Base-by-base conservation (phyloP, 2,888 invertebrate genomes). In the Epirrhoe tristata region DNA sequence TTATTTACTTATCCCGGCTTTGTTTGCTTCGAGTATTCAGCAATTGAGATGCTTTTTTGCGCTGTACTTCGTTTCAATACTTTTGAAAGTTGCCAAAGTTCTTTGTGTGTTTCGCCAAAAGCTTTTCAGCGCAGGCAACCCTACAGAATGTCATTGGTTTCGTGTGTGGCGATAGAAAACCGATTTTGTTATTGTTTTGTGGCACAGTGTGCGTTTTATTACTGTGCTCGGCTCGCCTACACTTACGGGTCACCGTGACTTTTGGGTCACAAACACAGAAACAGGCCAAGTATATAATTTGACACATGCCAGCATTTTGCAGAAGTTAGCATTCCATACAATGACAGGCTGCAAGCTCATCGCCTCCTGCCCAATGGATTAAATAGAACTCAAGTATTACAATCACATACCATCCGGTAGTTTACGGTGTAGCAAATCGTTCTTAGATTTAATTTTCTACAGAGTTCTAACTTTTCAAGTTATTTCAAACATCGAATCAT, bases 151-250 rank as follows among this genome's bases (percentile, higher is more conserved):
- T 48, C 48, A 48, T 48, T 16, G 14, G 48, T 16, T 16, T 48
- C 16, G 16, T 48, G 48, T 48, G 48, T 48, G 48, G 39, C 48
- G 48, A 48, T 48, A 12, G 48, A 48, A 48, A 48, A 48, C 5
- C 48, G 14, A 48, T 48, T 48, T 48, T 48, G 48, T 48, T 48
- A 48, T 48, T 48, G 48, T 48, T 48, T 48, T 48, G 48, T 16
- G 16, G 48, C 14, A 16, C 48, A 48, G 48, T 16, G 16, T 48
- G 48, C 48, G 48, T 48, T 48, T 48, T 48, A 48, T 48, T 48
- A 16, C 16, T 6, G 16, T 48, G 6, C 48, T 6, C 48, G 14
- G 16, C 16, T 16, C 48, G 14, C 48, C 48, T 14, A 14, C 46
- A 46, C 16, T 48, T 14, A 14, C 14, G 6, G 14, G 12, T 48